Evolutionary conservation across 2,888 invertebrate genomes (phyloP).

Genomic region (Endomychus coccineus): DNA sequence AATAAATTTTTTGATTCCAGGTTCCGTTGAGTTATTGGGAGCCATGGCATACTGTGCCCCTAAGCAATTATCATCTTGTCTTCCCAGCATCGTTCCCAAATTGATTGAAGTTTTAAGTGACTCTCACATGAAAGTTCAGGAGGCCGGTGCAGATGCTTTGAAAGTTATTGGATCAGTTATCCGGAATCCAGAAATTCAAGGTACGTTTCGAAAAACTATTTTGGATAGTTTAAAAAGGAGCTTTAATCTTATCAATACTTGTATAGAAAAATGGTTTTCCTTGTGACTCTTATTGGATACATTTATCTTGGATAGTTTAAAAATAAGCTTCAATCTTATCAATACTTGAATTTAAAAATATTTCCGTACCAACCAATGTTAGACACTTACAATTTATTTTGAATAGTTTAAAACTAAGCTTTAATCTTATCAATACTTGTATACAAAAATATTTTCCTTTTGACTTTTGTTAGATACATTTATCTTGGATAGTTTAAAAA

Average conservation of each 20-base stretch:
- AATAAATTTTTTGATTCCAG: slow-evolving; percentile 40
- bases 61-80: slow-evolving; percentile 93
- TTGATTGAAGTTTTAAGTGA: slow-evolving; percentile 94
- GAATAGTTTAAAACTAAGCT: too few relatives aligned
- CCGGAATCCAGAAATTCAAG: slow-evolving; percentile 95
- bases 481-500: too few relatives aligned
- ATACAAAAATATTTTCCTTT: too few relatives aligned
- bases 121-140: slow-evolving; percentile 92
- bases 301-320: too few relatives aligned
- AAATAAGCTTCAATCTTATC: too few relatives aligned
- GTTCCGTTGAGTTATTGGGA: slow-evolving; percentile 90
- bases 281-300: too few relatives aligned
- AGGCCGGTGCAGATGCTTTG: slow-evolving; percentile 92
- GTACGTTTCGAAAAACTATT: slow-evolving; percentile 35
- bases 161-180: slow-evolving; percentile 97
- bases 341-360: too few relatives aligned
- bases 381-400: too few relatives aligned
- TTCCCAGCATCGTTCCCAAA: slow-evolving; percentile 97
- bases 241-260: not conserved
- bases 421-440: too few relatives aligned
- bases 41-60: slow-evolving; percentile 99
- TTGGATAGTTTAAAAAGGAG: not conserved
- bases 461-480: too few relatives aligned
- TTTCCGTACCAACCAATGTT: too few relatives aligned
- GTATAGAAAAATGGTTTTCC: too few relatives aligned